Evolutionary conservation across 1,140 invertebrate species (phyloP), one percentile per base, ranked within the genome.

Genomic region (Portunus trituberculatus): DNA sequence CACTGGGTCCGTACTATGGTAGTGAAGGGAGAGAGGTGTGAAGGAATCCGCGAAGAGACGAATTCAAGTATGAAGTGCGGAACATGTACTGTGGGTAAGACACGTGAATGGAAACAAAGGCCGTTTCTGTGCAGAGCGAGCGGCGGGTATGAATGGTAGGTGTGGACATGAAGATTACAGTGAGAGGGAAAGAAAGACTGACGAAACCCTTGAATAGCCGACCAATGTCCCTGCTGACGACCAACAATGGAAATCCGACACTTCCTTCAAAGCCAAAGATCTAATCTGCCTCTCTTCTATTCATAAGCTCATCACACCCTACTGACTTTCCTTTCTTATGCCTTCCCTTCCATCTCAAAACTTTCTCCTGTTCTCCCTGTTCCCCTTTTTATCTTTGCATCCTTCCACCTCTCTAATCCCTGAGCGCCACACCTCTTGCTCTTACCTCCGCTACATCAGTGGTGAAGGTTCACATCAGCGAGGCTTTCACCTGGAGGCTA

Each of bases 311-410:
- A 76, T n/a, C 67, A 76, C 67, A 76, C 67, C 20, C 20, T 76
- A n/a, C 67, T 76, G 67, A 76, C 67, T 76, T 76, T 76, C 67
- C 67, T 76, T 76, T 76, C 67, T 76, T 76, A 76, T n/a, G 25
- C 25, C 52, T 16, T n/a, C n/a, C 25, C 16, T 76, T 76, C 16
- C 20, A 76, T 76, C 67, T 76, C 25, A n/a, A n/a, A n/a, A n/a
- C n/a, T 76, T 76, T n/a, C 67, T n/a, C n/a, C 6, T n/a, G 67
- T 76, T n/a, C n/a, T n/a, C 25, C 52, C 25, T n/a, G 25, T 76
- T 76, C 67, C 67, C 67, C 6, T n/a, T 76, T 76, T n/a, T 76
- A 25, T n/a, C 67, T 76, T n/a, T 76, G n/a, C 67, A 76, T 76
- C 67, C n/a, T 76, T 7, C 67, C 25, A n/a, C 67, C 67, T n/a